Evolutionary conservation across 2,797 vertebrate genomes (phyloP), one percentile per base, ranked within the genome.

Genomic region (Pempheris klunzingeri): DNA sequence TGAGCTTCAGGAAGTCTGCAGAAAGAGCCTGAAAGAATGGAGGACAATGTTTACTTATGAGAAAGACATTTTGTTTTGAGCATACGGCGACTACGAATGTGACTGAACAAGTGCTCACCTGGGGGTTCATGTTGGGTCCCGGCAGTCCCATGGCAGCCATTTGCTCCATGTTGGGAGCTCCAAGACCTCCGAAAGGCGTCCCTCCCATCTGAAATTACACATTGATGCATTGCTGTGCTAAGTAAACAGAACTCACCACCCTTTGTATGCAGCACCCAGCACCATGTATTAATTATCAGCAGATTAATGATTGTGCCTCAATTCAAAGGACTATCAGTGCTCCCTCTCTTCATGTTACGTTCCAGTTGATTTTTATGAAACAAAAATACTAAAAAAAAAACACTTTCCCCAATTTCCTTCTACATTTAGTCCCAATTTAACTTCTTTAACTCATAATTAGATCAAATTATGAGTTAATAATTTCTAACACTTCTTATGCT

Each of bases 1-100:
- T 99, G 58, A 99, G 96, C 91, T 99, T 99, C 77, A 99, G 94
- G 67, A 99, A 95, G 94, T 99, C 98, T 83, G 98, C 96, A 59
- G 98, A 97, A 65, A 99, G 94, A 83, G 97, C 96, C 98, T 99
- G 1, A 85, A 71, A 67, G 10, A 0, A 64, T 3, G 9, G 0
- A 24, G 2, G n/a, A 41, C 7, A 26, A n/a, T 32, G 30, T 32
- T 28, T 8, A 24, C 2, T n/a, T 0, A 43, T 18, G 3, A 15
- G 3, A 14, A 53, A 54, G 2, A 22, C 0, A 8, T 9, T 18
- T 13, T 11, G 1, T 24, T 63, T 32, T 44, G 1, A 46, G 24
- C n/a, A 8, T 22, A 11, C 9, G 1, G 24, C 1, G 0, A 18
- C 30, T 26, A 7, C 36, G 3, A 62, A 28, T 10, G 38, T 13